Percentiles rank a stretch among this genome's conserved stretches.
Evolutionary conservation across 2,888 invertebrate species (phyloP).

Genomic region (Protonemura montana): DNA sequence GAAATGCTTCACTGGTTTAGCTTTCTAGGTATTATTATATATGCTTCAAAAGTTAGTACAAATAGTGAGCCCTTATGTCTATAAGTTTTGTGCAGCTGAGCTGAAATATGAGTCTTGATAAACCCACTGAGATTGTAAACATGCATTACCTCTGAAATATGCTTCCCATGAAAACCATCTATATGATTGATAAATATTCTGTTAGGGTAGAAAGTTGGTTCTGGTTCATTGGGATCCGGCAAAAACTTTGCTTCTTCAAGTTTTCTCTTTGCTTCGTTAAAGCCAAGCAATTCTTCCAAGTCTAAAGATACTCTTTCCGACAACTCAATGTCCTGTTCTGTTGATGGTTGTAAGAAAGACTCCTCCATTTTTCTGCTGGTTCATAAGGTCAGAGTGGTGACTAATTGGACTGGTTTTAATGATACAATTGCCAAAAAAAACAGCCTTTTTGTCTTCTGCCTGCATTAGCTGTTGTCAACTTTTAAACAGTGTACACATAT

Average conservation of each 20-base stretch:
- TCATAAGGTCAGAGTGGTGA: too few relatives aligned
- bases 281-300: constrained; percentile 46
- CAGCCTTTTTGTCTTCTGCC: too few relatives aligned
- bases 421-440: too few relatives aligned
- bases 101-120: background rate
- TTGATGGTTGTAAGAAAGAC: background rate
- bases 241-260: constrained; percentile 22
- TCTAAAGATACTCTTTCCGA: constrained; percentile 33
- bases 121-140: background rate
- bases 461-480: too few relatives aligned
- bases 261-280: constrained; percentile 43
- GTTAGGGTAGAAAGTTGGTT: constrained; percentile 58
- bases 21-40: too few relatives aligned
- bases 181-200: constrained; percentile 69
- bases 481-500: too few relatives aligned
- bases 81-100: background rate
- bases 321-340: background rate
- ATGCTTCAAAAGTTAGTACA: too few relatives aligned
- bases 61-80: too few relatives aligned
- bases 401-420: too few relatives aligned
- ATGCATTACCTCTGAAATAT: constrained; percentile 58
- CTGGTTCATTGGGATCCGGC: constrained; percentile 17
- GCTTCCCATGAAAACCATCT: constrained; percentile 67
- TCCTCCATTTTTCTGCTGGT: background rate
- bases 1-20: too few relatives aligned